Percentiles rank a stretch among this genome's conserved stretches.
phyloP scores from a whole-genome alignment of 2,113 vertebrate genomes.

The Poecilia latipinna region DNA sequence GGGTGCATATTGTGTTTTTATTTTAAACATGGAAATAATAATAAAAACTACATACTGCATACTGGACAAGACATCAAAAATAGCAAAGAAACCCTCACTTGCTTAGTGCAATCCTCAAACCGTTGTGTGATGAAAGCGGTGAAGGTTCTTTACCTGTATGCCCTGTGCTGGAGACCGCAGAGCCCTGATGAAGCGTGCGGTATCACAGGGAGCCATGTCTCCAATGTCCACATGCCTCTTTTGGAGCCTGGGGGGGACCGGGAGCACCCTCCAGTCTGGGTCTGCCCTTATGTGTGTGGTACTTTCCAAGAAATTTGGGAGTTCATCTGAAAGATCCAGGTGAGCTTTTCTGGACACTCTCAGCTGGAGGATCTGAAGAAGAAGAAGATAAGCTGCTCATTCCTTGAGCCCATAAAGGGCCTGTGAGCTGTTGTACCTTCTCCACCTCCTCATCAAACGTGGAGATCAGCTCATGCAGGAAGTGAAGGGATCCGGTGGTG shows the following conservation, averaged over 20 bases:
- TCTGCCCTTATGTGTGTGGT: constrained; percentile 72
- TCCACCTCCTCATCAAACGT: constrained; percentile 79
- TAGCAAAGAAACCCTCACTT: neutral
- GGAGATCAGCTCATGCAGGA: constrained; percentile 78
- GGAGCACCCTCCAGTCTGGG: constrained; percentile 76
- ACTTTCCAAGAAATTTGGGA: constrained; percentile 74
- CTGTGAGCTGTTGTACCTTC: constrained; percentile 59
- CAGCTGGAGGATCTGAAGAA: constrained; percentile 69
- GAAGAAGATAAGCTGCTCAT: neutral
- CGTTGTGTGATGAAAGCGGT: too few species aligned
- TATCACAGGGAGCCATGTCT: constrained; percentile 80
- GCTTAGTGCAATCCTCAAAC: too few species aligned
- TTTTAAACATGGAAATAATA: neutral
- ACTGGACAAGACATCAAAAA: neutral
- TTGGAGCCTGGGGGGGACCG: constrained; percentile 75
- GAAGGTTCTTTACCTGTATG: constrained; percentile 72
- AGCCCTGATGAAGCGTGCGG: constrained; percentile 69
- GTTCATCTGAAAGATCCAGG: constrained; percentile 75
- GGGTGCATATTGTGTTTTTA: neutral
- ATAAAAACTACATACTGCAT: too few species aligned
- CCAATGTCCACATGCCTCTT: constrained; percentile 82
- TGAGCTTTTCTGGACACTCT: constrained; percentile 76
- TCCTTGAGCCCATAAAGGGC: neutral
- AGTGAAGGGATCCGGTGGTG: constrained; percentile 70
- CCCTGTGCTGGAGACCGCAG: constrained; percentile 80